Conservation (phyloP, 2,113 vertebrate species). For the Empidonax traillii region DNA sequence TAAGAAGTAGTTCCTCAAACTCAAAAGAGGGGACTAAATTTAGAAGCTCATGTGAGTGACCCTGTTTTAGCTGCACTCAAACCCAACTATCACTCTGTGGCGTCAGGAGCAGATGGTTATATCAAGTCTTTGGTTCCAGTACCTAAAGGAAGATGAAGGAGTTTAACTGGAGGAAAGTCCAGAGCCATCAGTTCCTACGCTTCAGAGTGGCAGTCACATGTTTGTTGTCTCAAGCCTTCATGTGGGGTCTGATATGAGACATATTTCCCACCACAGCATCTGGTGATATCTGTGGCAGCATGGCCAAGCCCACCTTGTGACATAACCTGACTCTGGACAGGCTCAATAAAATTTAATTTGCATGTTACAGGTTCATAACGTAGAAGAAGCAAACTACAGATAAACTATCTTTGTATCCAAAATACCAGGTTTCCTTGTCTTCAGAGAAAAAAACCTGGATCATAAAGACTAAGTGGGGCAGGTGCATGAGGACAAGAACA, state of each 20-base stretch:
- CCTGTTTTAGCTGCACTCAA: neutral
- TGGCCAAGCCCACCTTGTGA: neutral
- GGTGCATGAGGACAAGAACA: neutral
- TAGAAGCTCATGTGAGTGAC: neutral
- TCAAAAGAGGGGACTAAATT: neutral
- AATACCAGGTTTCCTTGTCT: neutral
- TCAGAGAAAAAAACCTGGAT: neutral
- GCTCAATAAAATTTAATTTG: neutral
- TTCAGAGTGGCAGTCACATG: neutral
- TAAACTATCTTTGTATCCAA: neutral
- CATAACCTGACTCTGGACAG: neutral
- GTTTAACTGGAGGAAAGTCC: neutral
- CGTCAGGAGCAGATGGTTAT: neutral
- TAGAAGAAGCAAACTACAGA: neutral
- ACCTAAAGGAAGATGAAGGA: neutral
- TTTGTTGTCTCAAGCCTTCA: neutral
- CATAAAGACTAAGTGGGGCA: neutral
- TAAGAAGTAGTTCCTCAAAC: neutral
- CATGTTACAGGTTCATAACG: neutral
- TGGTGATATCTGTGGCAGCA: accelerated
- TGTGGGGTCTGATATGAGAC: neutral
- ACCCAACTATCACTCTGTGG: accelerated
- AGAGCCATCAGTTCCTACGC: neutral
- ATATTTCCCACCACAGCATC: neutral
- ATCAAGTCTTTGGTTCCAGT: neutral